Evolutionary conservation across 2,888 invertebrate genomes (phyloP).

Genomic region (Rhogogaster chlorosoma): DNA sequence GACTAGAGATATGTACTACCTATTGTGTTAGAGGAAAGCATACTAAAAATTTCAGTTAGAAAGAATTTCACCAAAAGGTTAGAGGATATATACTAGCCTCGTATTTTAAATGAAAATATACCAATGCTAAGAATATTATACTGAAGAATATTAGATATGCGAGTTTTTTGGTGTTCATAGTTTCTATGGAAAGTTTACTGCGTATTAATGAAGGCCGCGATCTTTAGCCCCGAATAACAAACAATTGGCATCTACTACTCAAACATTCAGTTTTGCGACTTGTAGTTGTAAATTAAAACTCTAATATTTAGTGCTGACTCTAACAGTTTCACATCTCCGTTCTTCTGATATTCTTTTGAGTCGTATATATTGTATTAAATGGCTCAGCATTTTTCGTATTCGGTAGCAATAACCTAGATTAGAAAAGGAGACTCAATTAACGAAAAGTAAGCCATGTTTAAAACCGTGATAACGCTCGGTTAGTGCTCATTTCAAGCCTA

Average conservation of each 20-base stretch:
- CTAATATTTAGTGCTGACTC: neutral
- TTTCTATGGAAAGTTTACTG: neutral
- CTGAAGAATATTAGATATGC: slow-evolving; percentile 2
- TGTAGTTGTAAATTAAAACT: neutral
- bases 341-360: neutral
- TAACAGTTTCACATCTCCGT: neutral
- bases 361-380: neutral
- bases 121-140: neutral
- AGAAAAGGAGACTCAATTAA: neutral
- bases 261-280: neutral
- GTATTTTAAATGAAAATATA: slow-evolving; percentile 1
- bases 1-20: too few relatives aligned
- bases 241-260: neutral
- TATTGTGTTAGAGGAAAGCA: too few relatives aligned
- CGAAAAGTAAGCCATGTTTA: neutral
- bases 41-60: neutral
- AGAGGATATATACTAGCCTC: neutral
- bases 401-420: neutral
- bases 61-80: neutral
- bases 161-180: neutral
- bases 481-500: neutral
- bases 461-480: neutral
- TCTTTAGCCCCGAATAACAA: neutral
- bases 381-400: neutral
- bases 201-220: neutral